phyloP scores from a whole-genome alignment of 2,113 vertebrate genomes.

The Nipponia nippon region DNA sequence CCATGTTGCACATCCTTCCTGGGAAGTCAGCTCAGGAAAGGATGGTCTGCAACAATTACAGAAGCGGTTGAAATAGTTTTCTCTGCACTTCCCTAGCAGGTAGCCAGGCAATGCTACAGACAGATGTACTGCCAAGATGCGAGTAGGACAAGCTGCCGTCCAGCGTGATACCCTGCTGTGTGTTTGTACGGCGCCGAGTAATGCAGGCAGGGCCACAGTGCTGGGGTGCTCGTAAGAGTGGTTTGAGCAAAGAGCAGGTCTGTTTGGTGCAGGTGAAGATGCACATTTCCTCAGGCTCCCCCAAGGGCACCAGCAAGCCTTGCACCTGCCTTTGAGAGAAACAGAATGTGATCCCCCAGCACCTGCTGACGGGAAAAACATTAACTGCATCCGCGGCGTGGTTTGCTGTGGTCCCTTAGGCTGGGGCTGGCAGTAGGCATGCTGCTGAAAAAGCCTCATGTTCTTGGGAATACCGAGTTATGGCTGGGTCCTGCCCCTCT shows the following conservation, averaged over 20 bases:
- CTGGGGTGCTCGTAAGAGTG: not conserved
- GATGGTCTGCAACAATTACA: not conserved
- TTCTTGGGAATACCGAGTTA: not conserved
- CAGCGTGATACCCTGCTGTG: fast-evolving
- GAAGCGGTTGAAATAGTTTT: not conserved
- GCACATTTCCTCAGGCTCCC: not conserved
- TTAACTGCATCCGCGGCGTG: fast-evolving
- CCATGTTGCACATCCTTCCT: not conserved
- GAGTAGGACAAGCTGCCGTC: not conserved
- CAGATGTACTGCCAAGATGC: not conserved
- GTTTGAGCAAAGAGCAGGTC: not conserved
- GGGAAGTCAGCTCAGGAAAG: not conserved
- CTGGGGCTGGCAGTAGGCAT: not conserved
- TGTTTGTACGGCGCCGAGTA: not conserved
- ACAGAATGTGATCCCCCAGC: not conserved
- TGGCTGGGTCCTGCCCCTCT: not conserved
- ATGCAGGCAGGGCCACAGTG: fast-evolving
- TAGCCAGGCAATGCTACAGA: not conserved
- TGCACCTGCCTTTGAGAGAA: not conserved
- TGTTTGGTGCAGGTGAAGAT: not conserved
- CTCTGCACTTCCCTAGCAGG: not conserved
- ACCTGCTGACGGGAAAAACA: not conserved
- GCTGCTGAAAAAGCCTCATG: not conserved
- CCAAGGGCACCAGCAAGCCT: not conserved
- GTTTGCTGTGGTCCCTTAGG: not conserved